These are phyloP conservation scores for Heteromyza rotundicornis DNA, from an alignment of 2,888 invertebrate species.

Conservation along the genomic window DNA sequence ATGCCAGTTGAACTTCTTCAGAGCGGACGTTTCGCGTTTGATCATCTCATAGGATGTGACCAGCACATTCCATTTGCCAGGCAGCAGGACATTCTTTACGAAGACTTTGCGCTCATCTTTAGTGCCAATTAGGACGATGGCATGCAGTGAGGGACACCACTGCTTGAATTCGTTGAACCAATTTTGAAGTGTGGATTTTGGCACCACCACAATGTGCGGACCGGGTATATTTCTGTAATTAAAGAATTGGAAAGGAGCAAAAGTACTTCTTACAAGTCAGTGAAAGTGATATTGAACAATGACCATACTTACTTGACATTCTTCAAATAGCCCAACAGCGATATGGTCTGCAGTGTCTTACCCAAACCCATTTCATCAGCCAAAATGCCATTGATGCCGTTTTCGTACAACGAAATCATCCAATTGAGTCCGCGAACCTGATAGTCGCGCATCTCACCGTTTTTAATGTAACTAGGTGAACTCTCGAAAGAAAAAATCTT, in stretches of 20 bases:
- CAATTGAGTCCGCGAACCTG: constrained; percentile 98
- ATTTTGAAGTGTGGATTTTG: constrained; percentile 97
- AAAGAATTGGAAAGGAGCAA: no score
- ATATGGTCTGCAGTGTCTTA: constrained; percentile 98
- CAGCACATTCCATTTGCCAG: constrained; percentile 98
- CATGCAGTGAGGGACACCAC: constrained; percentile 93
- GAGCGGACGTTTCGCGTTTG: constrained; percentile 93
- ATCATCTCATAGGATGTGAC: constrained; percentile 99
- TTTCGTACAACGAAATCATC: constrained; percentile 99
- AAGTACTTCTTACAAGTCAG: no score
- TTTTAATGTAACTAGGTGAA: constrained; percentile 88
- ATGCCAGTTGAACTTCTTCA: constrained; percentile 98
- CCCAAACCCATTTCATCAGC: constrained; percentile 99
- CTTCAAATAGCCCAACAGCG: constrained; percentile 96
- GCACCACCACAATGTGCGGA: constrained; percentile 98
- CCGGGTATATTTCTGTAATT: constrained; percentile 81
- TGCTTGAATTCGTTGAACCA: constrained; percentile 98
- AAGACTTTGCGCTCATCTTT: constrained; percentile 91
- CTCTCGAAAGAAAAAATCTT: constrained; percentile 87
- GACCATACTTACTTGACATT: constrained; percentile 72
- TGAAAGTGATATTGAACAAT: neutral
- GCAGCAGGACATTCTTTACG: constrained; percentile 88
- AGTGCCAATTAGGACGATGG: constrained; percentile 95
- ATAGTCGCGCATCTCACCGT: constrained; percentile 95
- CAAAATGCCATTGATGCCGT: constrained; percentile 97